These are phyloP conservation scores for Phocoena sinus DNA, from an alignment of 2,113 vertebrate species.

Conservation along the genomic window DNA sequence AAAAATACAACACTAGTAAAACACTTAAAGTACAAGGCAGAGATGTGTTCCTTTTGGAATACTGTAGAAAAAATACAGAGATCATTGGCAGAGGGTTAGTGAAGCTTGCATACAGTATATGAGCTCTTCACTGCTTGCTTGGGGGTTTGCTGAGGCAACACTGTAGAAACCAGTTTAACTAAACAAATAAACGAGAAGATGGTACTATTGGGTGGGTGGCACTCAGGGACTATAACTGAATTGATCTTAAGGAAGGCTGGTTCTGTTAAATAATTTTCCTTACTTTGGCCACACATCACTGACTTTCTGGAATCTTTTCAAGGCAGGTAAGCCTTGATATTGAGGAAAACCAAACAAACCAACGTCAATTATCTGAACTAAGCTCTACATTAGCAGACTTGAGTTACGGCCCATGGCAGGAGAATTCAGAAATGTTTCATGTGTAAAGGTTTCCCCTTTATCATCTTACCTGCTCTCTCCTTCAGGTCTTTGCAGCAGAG, in stretches of 20 bases:
- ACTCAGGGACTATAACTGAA: not conserved
- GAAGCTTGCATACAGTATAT: not conserved
- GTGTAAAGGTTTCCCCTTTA: slow-evolving; percentile 69
- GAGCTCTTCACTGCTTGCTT: not conserved
- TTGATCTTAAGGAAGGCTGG: not conserved
- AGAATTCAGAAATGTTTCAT: slow-evolving; percentile 52
- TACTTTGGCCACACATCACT: slow-evolving; percentile 46
- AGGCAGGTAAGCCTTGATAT: slow-evolving; percentile 33
- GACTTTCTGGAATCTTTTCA: slow-evolving; percentile 31
- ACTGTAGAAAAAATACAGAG: not conserved
- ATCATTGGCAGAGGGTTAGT: not conserved
- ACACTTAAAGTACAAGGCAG: not conserved
- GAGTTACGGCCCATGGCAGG: slow-evolving; percentile 67
- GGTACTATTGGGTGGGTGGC: not conserved
- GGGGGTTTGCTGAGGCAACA: not conserved
- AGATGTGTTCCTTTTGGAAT: not conserved
- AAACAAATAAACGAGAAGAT: slow-evolving; percentile 25
- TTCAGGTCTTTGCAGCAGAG: slow-evolving; percentile 64
- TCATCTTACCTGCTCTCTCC: slow-evolving; percentile 76
- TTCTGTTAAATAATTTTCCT: slow-evolving; percentile 45
- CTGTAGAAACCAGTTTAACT: not conserved
- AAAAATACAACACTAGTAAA: not conserved
- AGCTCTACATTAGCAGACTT: slow-evolving; percentile 47
- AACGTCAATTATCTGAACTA: slow-evolving; percentile 65
- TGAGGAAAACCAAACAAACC: slow-evolving; percentile 57